These are phyloP conservation scores for Bombus huntii DNA, from an alignment of 1,140 invertebrate species.

Conservation along the genomic window DNA sequence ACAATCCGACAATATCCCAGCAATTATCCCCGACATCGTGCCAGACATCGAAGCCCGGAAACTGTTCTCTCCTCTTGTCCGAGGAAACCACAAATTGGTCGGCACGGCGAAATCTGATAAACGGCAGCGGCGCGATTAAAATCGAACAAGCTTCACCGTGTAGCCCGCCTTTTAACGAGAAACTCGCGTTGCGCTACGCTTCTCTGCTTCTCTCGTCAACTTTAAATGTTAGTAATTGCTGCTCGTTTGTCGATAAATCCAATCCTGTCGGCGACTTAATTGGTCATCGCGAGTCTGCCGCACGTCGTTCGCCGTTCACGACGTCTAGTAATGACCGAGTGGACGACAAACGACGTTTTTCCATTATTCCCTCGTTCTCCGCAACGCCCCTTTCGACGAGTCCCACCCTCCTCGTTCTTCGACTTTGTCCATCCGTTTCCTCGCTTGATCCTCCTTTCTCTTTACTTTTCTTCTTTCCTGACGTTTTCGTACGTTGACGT, in stretches of 20 bases:
- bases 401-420: background rate
- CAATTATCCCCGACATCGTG: background rate
- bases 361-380: conserved; percentile 11
- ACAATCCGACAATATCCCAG: background rate
- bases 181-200: background rate
- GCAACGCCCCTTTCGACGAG: background rate
- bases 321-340: background rate
- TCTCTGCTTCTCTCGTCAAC: background rate
- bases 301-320: conserved; percentile 2
- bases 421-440: background rate
- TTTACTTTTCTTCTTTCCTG: too few relatives aligned
- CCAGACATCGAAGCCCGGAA: background rate
- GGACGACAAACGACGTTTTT: conserved; percentile 38
- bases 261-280: conserved; percentile 43
- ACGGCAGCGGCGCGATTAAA: conserved; percentile 25
- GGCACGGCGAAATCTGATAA: conserved; percentile 19
- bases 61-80: background rate
- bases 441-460: too few relatives aligned
- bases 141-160: background rate
- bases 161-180: conserved; percentile 12
- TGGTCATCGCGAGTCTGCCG: conserved; percentile 7
- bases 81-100: conserved; percentile 15
- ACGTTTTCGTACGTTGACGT: background rate
- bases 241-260: conserved; percentile 71
- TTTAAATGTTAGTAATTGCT: conserved; percentile 64